Percentiles rank a stretch among this genome's conserved stretches.
Evolutionary conservation across 1,140 invertebrate genomes (phyloP).

Genomic region (Bombus sibiricus): DNA sequence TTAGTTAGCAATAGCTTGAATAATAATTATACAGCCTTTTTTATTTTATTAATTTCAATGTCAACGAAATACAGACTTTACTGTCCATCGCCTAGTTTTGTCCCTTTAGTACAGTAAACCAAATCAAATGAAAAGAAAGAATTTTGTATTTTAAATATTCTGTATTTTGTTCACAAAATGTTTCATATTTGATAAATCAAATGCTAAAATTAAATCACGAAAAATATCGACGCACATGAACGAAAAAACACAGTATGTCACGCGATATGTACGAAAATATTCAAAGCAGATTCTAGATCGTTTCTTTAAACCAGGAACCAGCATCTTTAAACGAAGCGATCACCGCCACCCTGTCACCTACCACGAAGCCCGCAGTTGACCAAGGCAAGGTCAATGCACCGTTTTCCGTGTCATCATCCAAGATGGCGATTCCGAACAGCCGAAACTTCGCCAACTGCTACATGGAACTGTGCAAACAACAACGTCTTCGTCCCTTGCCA

Average conservation of each 20-base stretch:
- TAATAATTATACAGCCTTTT: background rate
- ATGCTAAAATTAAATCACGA: no score
- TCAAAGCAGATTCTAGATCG: background rate
- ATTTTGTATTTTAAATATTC: background rate
- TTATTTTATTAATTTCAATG: background rate
- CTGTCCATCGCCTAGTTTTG: background rate
- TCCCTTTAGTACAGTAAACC: background rate
- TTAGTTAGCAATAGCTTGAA: background rate
- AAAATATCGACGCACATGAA: no score
- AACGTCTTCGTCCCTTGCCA: conserved; percentile 74
- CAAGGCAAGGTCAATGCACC: conserved; percentile 41
- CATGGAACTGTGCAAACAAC: conserved; percentile 78
- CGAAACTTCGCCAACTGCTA: conserved; percentile 76
- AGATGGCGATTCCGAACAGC: conserved; percentile 66
- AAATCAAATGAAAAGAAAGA: background rate
- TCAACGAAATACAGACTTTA: background rate
- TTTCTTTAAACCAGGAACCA: background rate
- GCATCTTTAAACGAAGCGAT: conserved; percentile 4
- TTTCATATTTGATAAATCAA: no score
- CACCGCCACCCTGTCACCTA: conserved; percentile 19
- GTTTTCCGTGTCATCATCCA: conserved; percentile 13
- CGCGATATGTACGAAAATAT: no score
- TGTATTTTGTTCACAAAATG: no score
- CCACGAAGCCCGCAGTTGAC: conserved; percentile 10
- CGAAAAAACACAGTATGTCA: no score